Percentiles rank a stretch among this genome's conserved stretches.
Evolutionary conservation across 2,113 vertebrate genomes (phyloP).

Genomic region (Dicerorhinus sumatrensis): DNA sequence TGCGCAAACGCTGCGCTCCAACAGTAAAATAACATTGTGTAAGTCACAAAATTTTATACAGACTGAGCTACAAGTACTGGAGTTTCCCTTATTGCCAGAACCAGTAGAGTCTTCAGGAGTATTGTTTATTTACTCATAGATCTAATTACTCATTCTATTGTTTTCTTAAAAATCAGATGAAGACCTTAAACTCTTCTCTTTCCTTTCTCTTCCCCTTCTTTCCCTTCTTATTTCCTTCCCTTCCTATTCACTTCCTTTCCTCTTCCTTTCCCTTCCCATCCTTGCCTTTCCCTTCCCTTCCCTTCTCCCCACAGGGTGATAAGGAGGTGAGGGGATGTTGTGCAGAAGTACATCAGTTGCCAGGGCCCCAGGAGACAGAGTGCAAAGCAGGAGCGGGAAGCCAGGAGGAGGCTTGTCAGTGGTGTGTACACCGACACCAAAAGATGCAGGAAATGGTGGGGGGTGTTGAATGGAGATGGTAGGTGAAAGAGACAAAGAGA

Average conservation of each 20-base stretch:
- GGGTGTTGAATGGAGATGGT: not conserved
- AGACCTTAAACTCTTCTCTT: not conserved
- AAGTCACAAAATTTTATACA: not conserved
- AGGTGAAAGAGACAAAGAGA: not conserved
- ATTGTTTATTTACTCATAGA: not conserved
- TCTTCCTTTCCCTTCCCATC: not conserved
- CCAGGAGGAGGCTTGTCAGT: not conserved
- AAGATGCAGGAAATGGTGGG: rapidly evolving
- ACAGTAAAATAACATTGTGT: not conserved
- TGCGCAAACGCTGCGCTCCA: not conserved
- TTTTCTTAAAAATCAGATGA: not conserved
- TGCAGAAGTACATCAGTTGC: not conserved
- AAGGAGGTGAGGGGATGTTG: not conserved
- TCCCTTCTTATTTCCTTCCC: not conserved
- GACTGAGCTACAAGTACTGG: not conserved
- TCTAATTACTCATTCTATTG: not conserved
- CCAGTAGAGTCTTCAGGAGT: not conserved
- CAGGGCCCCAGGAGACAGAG: not conserved
- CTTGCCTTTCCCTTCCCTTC: not conserved
- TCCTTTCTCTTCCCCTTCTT: not conserved
- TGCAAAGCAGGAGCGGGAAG: not conserved
- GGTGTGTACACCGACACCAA: not conserved
- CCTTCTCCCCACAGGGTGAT: not conserved
- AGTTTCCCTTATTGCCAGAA: not conserved
- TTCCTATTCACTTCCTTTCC: not conserved